Conservation (phyloP, 2,797 vertebrate species). For the Margarornis squamiger region DNA sequence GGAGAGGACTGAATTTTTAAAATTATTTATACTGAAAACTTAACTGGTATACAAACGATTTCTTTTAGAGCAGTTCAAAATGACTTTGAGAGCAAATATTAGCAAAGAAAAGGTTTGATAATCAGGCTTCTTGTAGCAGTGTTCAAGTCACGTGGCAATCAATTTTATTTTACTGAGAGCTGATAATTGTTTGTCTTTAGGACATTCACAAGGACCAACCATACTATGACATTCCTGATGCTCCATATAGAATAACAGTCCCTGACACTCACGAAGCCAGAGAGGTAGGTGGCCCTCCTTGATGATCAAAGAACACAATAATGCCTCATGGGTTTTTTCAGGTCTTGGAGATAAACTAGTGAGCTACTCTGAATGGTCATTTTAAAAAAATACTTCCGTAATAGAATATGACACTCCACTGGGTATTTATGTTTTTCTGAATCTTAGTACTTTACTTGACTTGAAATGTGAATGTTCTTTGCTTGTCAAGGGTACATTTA, state of each 20-base stretch:
- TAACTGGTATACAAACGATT: background rate
- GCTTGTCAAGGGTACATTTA: background rate
- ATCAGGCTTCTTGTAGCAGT: background rate
- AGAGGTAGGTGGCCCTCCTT: slow-evolving; percentile 79
- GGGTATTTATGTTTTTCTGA: background rate
- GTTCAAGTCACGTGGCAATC: background rate
- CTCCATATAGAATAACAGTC: slow-evolving; percentile 94
- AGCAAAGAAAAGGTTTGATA: background rate
- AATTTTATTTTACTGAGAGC: background rate
- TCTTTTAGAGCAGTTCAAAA: background rate
- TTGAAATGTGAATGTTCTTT: background rate
- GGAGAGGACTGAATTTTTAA: background rate
- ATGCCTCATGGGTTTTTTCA: background rate
- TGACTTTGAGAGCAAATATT: background rate
- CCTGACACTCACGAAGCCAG: slow-evolving; percentile 95
- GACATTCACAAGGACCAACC: slow-evolving; percentile 99
- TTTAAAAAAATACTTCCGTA: background rate
- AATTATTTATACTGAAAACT: background rate
- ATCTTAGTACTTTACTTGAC: background rate
- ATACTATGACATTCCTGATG: slow-evolving; percentile 95
- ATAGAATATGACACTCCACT: background rate
- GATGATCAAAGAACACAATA: background rate
- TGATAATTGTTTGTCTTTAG: slow-evolving; percentile 66
- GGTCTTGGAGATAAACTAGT: background rate
- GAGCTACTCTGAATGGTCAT: background rate